Conservation (phyloP, 2,797 vertebrate genomes). For the Cichlasoma orientale region DNA sequence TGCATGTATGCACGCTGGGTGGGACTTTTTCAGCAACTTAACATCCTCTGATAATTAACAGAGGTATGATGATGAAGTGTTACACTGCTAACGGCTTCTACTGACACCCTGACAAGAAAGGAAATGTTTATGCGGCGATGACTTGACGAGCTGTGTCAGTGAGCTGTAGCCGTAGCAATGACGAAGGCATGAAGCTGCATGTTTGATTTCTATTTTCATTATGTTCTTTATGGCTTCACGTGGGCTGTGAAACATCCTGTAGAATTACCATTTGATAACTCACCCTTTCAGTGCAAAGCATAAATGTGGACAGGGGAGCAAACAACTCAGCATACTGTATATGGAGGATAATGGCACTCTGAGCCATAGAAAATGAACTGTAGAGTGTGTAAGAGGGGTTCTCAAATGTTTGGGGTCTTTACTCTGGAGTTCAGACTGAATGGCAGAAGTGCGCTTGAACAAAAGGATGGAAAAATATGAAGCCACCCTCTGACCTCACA, state of each 20-base stretch:
- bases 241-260: background rate
- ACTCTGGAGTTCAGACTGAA: background rate
- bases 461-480: constrained; percentile 24
- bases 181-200: background rate
- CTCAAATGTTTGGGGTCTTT: background rate
- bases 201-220: background rate
- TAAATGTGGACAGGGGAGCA: background rate
- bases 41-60: constrained; percentile 12
- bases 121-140: background rate
- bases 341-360: background rate
- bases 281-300: background rate
- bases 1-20: background rate
- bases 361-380: background rate
- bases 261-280: background rate
- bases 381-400: background rate
- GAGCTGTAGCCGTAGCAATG: background rate
- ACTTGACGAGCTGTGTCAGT: background rate
- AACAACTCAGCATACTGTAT: background rate
- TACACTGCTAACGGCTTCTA: background rate
- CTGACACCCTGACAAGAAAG: constrained; percentile 1
- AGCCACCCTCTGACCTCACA: constrained; percentile 14
- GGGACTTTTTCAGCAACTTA: background rate
- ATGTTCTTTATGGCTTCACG: background rate
- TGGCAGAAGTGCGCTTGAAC: constrained; percentile 19
- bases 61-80: background rate